Evolutionary conservation across 2,888 invertebrate species (phyloP), one percentile per base, ranked within the genome.

Genomic region (Zeuzera pyrina): DNA sequence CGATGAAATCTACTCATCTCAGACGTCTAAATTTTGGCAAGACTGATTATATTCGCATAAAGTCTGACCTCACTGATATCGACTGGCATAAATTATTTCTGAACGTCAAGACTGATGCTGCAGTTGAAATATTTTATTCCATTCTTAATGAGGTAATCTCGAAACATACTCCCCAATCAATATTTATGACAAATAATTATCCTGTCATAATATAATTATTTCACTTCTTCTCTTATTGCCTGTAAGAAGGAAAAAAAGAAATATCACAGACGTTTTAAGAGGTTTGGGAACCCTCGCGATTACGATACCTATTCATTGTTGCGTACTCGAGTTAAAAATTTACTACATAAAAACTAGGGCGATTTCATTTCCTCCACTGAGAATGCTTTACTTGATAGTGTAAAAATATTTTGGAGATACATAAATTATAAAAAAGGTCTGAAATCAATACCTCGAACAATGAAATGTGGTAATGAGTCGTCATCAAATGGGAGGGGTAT

Each of bases 141-240:
- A n/a, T n/a, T n/a, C n/a, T n/a, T n/a, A n/a, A n/a, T n/a, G n/a
- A n/a, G n/a, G n/a, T n/a, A n/a, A n/a, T n/a, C n/a, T n/a, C n/a
- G n/a, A n/a, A n/a, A n/a, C n/a, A n/a, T n/a, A n/a, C n/a, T n/a
- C n/a, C n/a, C n/a, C n/a, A n/a, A n/a, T n/a, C n/a, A n/a, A n/a
- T n/a, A n/a, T n/a, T n/a, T n/a, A n/a, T n/a, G n/a, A n/a, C n/a
- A n/a, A n/a, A n/a, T n/a, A n/a, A n/a, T n/a, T n/a, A n/a, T n/a
- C n/a, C n/a, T n/a, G n/a, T n/a, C n/a, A n/a, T n/a, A n/a, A 30
- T 25, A 32, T 25, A 26, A 36, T 36, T 30, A 12, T 12, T 12
- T 5, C 29, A 16, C 28, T 31, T 35, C 30, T 30, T 31, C 34
- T 34, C 26, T 30, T 30, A 13, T 25, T 25, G 2, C 12, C 5